Evolutionary conservation across 2,797 vertebrate genomes (phyloP).

Genomic region (Chromis chromis): DNA sequence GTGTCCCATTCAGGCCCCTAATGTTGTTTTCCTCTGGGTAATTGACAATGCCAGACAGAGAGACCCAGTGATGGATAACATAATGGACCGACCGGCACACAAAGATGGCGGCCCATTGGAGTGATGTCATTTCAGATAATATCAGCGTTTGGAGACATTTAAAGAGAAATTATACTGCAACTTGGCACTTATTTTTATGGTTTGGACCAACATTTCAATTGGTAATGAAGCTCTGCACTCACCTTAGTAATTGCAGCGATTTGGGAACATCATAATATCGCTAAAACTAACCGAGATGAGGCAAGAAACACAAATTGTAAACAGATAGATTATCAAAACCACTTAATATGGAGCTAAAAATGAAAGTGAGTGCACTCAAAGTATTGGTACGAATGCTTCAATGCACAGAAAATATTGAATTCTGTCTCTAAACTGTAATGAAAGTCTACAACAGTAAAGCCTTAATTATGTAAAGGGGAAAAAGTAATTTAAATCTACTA

Average conservation of each 20-base stretch:
- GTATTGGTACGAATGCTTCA: not conserved
- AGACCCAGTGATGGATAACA: constrained; percentile 79
- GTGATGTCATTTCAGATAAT: constrained; percentile 71
- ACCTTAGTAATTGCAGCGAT: not conserved
- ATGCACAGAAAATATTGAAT: not conserved
- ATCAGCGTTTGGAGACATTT: constrained; percentile 51
- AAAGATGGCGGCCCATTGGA: constrained; percentile 64
- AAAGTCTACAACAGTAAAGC: constrained; percentile 10
- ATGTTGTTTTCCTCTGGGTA: constrained; percentile 83
- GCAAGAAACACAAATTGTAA: not conserved
- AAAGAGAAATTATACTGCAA: constrained; percentile 34
- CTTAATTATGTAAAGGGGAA: constrained; percentile 15
- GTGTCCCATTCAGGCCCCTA: constrained; percentile 82
- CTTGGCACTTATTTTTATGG: not conserved
- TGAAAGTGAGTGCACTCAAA: not conserved
- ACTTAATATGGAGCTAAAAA: not conserved
- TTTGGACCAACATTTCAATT: constrained; percentile 10
- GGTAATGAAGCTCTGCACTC: not conserved
- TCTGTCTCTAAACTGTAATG: constrained; percentile 7
- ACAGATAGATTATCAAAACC: not conserved
- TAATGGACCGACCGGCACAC: constrained; percentile 59
- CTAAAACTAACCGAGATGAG: no score
- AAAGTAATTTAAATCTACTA: constrained; percentile 9
- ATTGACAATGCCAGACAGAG: constrained; percentile 79
- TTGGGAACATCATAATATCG: not conserved